Base-by-base conservation (phyloP, 2,113 vertebrate genomes). In the Leucopsar rothschildi region DNA sequence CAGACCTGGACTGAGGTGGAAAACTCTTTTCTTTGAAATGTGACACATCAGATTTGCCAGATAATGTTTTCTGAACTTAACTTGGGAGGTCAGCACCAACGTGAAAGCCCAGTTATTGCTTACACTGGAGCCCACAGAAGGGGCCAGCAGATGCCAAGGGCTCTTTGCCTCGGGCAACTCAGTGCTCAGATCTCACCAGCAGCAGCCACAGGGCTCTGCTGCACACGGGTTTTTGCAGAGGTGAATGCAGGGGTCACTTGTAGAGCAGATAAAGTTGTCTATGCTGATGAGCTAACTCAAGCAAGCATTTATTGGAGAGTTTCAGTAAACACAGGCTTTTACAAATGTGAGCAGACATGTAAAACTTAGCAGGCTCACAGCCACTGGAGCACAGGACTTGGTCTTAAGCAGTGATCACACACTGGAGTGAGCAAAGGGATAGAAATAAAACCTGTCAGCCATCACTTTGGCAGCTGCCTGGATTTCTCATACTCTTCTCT, bases 21-120 rank as follows among this genome's bases (percentile, higher is more conserved):
- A 95, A 92, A 71, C 28, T 50, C 20, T 65, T 68, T 80, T 55
- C 65, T 95, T 91, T 95, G 76, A 94, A 95, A 90, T 4, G 2
- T 69, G 35, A 56, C 82, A 53, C 52, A 78, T 47, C 33, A 87
- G 86, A 77, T 92, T 82, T 76, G 10, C 44, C 23, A 79, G 70
- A 24, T 84, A 90, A 77, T 44, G 1, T 92, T 94, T 93, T 71
- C 73, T 93, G 70, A 94, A 92, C 55, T 66, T 80, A 40, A 63
- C 77, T 33, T 81, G 45, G 49, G 73, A 76, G 86, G 87, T 95
- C 94, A 84, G 56, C 65, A 86, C 23, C 40, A 13, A 39, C 63
- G 72, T 68, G 28, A 90, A 88, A 96, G 40, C 40, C 66, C 72
- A 57, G 68, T 45, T 87, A 44, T 18, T 59, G 27, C 73, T 93